Evolutionary conservation across 2,888 invertebrate species (phyloP).

Genomic region (Branchinecta sandiegonensis): DNA sequence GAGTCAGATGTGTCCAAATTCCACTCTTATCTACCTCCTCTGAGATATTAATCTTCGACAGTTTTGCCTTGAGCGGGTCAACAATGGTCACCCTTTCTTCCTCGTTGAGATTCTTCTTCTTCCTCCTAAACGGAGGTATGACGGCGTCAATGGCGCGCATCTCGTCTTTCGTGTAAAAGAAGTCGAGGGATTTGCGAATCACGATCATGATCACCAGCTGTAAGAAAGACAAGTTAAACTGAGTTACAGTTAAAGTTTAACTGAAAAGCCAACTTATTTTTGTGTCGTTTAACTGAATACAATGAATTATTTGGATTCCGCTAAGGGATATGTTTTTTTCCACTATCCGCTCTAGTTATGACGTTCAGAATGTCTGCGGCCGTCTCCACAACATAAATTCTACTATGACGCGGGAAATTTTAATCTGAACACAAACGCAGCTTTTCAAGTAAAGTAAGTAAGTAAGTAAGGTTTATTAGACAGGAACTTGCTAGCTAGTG

Average conservation of each 20-base stretch:
- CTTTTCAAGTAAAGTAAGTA: too few relatives aligned
- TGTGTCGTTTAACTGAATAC: neutral
- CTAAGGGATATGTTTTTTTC: too few relatives aligned
- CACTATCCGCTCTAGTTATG: too few relatives aligned
- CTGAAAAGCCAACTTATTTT: neutral
- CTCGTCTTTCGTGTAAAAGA: constrained; percentile 40
- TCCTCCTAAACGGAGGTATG: constrained; percentile 40
- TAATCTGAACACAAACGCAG: too few relatives aligned
- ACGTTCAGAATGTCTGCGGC: too few relatives aligned
- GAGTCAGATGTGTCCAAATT: constrained; percentile 36
- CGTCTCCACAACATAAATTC: too few relatives aligned
- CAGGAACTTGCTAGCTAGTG: too few relatives aligned
- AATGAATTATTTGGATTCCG: neutral
- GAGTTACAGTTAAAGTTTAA: constrained; percentile 14
- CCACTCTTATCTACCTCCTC: constrained; percentile 40
- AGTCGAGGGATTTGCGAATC: constrained; percentile 41
- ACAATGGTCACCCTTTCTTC: constrained; percentile 39
- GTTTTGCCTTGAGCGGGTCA: constrained; percentile 30
- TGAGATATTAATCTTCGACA: constrained; percentile 36
- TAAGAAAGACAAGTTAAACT: constrained; percentile 20
- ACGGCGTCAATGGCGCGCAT: constrained; percentile 43
- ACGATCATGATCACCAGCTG: constrained; percentile 43
- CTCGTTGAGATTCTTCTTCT: constrained; percentile 34
- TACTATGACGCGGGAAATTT: too few relatives aligned
- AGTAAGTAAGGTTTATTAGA: too few relatives aligned